Conservation (phyloP, 1,140 invertebrate species). For the Drosophila micromelanica region DNA sequence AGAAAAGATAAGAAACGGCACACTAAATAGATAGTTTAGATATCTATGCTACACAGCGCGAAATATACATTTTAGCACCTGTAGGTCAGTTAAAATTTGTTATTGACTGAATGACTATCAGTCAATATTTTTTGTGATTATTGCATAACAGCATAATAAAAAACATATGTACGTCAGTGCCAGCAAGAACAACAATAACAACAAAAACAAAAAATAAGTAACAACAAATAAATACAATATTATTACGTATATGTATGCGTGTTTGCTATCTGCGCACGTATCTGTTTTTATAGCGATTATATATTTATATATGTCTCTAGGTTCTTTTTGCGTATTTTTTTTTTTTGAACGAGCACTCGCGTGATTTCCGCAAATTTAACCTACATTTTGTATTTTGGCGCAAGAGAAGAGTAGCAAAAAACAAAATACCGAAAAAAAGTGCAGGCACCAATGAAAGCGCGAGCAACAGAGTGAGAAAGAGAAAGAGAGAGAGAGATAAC, state of each 20-base stretch:
- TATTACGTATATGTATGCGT: constrained; percentile 8
- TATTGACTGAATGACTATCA: constrained; percentile 25
- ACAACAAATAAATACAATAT: constrained; percentile 45
- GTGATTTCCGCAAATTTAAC: constrained; percentile 82
- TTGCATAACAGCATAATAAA: constrained; percentile 50
- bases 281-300: constrained; percentile 63
- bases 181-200: constrained; percentile 25
- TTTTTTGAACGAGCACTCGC: constrained; percentile 55
- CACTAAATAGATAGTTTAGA: constrained; percentile 14
- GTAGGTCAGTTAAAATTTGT: constrained; percentile 8
- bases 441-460: constrained; percentile 13
- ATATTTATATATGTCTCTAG: constrained; percentile 56
- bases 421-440: constrained; percentile 43
- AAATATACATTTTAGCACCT: constrained; percentile 37
- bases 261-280: constrained; percentile 72
- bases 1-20: constrained; percentile 17
- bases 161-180: constrained; percentile 24
- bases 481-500: background rate
- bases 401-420: constrained; percentile 45
- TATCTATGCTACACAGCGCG: constrained; percentile 1
- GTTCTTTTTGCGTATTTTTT: constrained; percentile 29
- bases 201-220: background rate
- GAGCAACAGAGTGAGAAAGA: background rate
- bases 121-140: constrained; percentile 7
- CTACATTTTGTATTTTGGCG: constrained; percentile 68